Percentiles rank a stretch among this genome's conserved stretches.
phyloP scores from a whole-genome alignment of 2,888 invertebrate species.

The Prosapia bicincta region DNA sequence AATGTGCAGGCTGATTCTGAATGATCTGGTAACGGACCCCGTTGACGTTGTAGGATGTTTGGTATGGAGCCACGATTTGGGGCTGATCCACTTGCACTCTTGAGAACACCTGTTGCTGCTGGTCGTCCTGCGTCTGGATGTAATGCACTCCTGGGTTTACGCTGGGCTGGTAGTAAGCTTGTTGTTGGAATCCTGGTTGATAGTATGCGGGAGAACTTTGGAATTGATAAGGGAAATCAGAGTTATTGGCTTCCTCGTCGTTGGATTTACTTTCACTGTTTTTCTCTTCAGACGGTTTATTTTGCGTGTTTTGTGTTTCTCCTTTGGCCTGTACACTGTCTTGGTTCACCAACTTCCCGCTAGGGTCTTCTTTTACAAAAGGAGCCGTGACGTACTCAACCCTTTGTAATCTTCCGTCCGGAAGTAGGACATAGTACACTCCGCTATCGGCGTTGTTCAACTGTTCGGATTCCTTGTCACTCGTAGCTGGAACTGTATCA shows the following conservation, averaged over 20 bases:
- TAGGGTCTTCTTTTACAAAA: background rate
- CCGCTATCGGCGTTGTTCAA: constrained; percentile 5
- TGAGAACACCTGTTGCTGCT: background rate
- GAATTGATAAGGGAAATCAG: background rate
- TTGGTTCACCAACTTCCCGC: background rate
- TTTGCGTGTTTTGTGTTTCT: too few relatives aligned
- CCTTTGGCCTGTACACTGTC: background rate
- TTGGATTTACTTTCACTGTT: too few relatives aligned
- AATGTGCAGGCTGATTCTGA: background rate
- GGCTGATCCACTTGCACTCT: background rate
- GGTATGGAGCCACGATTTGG: background rate
- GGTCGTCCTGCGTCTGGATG: background rate
- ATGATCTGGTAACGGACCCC: background rate
- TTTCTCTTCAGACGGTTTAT: too few relatives aligned
- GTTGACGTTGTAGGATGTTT: background rate
- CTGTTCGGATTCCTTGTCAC: background rate
- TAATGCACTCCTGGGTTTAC: background rate
- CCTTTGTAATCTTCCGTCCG: background rate
- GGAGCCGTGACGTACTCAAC: background rate
- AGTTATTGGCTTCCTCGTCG: background rate
- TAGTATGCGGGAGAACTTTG: background rate
- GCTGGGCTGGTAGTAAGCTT: background rate
- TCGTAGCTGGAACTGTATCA: background rate
- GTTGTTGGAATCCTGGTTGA: too few relatives aligned
- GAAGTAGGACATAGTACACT: background rate